Conservation (phyloP, 2,113 vertebrate species). For the Colistium nudipinnis region DNA sequence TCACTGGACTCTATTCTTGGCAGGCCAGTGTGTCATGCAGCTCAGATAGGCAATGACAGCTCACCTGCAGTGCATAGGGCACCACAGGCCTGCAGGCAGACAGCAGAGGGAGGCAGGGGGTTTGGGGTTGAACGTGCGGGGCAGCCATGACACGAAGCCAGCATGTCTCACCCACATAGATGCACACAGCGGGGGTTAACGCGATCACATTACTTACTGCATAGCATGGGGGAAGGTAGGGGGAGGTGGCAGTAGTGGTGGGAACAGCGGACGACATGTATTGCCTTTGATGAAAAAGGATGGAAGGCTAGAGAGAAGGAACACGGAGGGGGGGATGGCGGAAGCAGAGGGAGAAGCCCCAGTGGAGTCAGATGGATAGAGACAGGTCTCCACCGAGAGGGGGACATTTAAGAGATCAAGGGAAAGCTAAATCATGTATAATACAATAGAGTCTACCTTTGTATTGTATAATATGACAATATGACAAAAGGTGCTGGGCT, state of each 20-base stretch:
- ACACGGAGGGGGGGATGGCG: background rate
- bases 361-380: conserved; percentile 33
- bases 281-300: conserved; percentile 41
- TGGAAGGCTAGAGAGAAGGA: background rate
- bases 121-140: background rate
- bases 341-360: background rate
- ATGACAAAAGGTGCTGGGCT: background rate
- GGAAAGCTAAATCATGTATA: background rate
- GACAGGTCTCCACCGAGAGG: conserved; percentile 24
- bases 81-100: conserved; percentile 59
- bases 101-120: background rate
- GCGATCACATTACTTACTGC: conserved; percentile 66
- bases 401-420: conserved; percentile 20
- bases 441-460: background rate
- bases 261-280: background rate
- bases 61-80: conserved; percentile 72
- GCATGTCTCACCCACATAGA: conserved; percentile 52
- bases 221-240: conserved; percentile 29
- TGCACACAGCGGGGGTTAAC: conserved; percentile 51
- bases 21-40: conserved; percentile 47
- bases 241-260: conserved; percentile 11
- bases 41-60: conserved; percentile 72
- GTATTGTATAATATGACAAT: background rate
- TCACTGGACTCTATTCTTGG: conserved; percentile 51
- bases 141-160: conserved; percentile 44